These are phyloP conservation scores for Dioctria linearis DNA, from an alignment of 2,888 invertebrate species.

Conservation along the genomic window DNA sequence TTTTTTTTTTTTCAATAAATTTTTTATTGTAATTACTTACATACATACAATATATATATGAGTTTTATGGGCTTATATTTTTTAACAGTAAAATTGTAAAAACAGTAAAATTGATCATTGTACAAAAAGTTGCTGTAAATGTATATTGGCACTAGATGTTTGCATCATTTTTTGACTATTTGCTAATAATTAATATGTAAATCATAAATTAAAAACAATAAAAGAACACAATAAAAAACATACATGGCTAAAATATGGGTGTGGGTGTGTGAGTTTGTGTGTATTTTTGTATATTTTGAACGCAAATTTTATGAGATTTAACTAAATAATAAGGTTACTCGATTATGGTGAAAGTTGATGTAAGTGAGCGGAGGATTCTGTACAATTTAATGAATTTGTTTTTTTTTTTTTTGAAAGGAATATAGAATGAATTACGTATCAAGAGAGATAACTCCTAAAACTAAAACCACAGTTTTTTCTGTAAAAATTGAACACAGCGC, in stretches of 20 bases:
- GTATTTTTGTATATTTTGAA: neutral
- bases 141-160: conserved; percentile 52
- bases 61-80: conserved; percentile 51
- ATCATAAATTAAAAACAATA: neutral
- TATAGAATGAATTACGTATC: neutral
- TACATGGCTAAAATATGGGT: neutral
- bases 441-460: neutral
- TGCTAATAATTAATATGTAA: neutral
- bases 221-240: conserved; percentile 41
- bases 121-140: conserved; percentile 47
- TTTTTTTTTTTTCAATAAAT: conserved; percentile 58
- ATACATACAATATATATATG: neutral
- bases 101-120: conserved; percentile 41
- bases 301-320: too few species aligned
- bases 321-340: too few species aligned
- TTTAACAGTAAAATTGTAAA: conserved; percentile 1
- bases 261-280: neutral
- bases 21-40: conserved; percentile 42
- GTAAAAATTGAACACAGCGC: conserved; percentile 70
- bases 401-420: too few species aligned
- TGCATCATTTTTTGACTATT: conserved; percentile 10
- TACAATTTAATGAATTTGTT: neutral
- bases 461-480: conserved; percentile 63
- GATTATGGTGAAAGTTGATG: too few species aligned
- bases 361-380: too few species aligned